Base-by-base conservation (phyloP, 2,797 vertebrate species). In the Pangasius djambal region DNA sequence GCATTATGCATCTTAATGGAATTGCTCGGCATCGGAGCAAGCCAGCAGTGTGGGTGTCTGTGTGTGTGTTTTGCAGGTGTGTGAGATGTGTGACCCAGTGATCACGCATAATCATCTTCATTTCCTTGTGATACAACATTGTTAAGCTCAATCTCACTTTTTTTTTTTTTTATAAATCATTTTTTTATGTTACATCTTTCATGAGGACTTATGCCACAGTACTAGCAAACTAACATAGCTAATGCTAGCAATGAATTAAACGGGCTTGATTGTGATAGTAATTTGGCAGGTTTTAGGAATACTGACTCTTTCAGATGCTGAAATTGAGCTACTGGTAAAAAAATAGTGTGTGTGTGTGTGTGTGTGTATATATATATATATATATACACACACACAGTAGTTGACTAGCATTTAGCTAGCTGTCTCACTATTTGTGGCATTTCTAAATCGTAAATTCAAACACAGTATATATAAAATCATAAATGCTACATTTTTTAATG, bases 1-100 rank as follows among this genome's bases (percentile, higher is more conserved):
- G 88, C 86, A 91, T 91, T 87, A 90, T 91, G 86, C 82, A 92
- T 92, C 89, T 67, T 92, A 91, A 91, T 91, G 89, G 92, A 79
- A 90, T 86, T 88, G 91, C 90, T 88, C 59, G 20, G 87, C n/a
- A 87, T 88, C 40, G 75, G 74, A 44, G 74, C 61, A 22, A 55
- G 44, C 48, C 25, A 48, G 59, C 48, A 8, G 82, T 10, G 22
- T 78, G 57, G 67, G 82, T 85, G 72, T 88, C 61, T 85, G 87
- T 83, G 59, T 77, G 69, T 77, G 79, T 57, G 48, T 34, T 65
- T 34, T 67, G 86, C 37, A 67, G 18, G 65, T 89, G 81, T 88
- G 69, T 34, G 69, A 50, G 72, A 31, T 13, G 55, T 61, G 55
- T n/a, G 37, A 61, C 52, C n/a, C 50, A 37, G 22, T 59, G 67